phyloP scores from a whole-genome alignment of 2,113 vertebrate genomes.

The Dendrocopos noguchii region DNA sequence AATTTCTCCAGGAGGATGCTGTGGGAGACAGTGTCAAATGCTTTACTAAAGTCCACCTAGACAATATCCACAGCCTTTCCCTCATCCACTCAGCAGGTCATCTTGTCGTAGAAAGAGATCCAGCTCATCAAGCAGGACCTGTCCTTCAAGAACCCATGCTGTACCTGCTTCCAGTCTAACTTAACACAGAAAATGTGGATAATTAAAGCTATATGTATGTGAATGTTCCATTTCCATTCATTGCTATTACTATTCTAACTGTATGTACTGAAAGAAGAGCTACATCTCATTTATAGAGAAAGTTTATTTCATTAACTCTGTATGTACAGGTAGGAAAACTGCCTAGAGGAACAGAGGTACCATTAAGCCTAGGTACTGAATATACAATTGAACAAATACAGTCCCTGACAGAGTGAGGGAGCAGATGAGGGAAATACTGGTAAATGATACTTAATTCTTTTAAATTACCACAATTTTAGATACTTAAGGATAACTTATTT shows the following conservation, averaged over 20 bases:
- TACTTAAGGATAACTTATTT: neutral
- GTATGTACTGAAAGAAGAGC: neutral
- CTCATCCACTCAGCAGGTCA: too few relatives aligned
- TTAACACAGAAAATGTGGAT: neutral
- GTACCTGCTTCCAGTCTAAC: too few relatives aligned
- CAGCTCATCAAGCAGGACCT: too few relatives aligned
- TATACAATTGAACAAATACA: neutral
- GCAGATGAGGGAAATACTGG: neutral
- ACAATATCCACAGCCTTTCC: too few relatives aligned
- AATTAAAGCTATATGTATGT: neutral
- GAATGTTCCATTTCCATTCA: neutral
- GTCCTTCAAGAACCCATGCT: too few relatives aligned
- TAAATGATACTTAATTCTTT: neutral
- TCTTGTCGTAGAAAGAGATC: too few relatives aligned
- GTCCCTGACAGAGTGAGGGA: neutral
- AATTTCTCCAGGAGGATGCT: too few relatives aligned
- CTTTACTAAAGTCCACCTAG: too few relatives aligned
- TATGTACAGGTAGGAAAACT: neutral
- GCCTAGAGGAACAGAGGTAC: neutral
- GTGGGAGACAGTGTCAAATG: too few relatives aligned
- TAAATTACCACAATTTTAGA: neutral
- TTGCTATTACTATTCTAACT: neutral
- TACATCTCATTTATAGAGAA: neutral
- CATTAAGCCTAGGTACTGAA: neutral
- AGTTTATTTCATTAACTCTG: neutral